Base-by-base conservation (phyloP, 2,888 invertebrate species). In the Vannuccia rotundouncinata region DNA sequence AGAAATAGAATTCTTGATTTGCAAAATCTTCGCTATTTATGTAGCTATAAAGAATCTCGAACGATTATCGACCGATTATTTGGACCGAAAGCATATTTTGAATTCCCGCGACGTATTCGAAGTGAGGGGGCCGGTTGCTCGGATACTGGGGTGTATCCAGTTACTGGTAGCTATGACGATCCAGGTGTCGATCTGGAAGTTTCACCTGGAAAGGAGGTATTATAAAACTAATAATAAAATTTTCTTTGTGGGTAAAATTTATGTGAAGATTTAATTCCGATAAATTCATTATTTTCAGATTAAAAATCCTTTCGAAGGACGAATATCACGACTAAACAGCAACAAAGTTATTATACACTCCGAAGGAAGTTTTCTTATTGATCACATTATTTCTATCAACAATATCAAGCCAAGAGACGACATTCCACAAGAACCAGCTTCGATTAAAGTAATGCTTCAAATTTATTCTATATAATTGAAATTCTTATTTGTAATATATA, bases 71-170 rank as follows among this genome's bases (percentile, higher is more conserved):
- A 84, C 74, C 77, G 80, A 25, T 82, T 85, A 60, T 85, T 84
- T 82, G 85, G 85, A 45, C 83, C 84, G 1, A 84, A 83, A 78
- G 82, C 82, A 17, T 83, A 84, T 82, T 82, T 82, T 31, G 76
- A 81, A 17, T 85, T 84, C 73, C 85, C 84, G 10, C 80, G 81
- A 29, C 81, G 74, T 25, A 29, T 17, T 31, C 79, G 31, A 22
- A 80, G 79, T 79, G 74, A 28, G 17, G 75, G 75, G 13, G 75
- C 75, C 2, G 75, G 75, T 13, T 75, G 75, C 30, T 13, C 30
- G 17, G 75, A 75, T 5, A 13, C 66, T 5, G 75, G 75, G 5
- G 75, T 31, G 17, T 75, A 75, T 29, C 75, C 75, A 29, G 5
- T 2, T 2, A 75, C 30, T n/a, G 29, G 29, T 31, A 1, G 29